Conservation (phyloP, 1,140 invertebrate genomes). For the Drosophila tani region DNA sequence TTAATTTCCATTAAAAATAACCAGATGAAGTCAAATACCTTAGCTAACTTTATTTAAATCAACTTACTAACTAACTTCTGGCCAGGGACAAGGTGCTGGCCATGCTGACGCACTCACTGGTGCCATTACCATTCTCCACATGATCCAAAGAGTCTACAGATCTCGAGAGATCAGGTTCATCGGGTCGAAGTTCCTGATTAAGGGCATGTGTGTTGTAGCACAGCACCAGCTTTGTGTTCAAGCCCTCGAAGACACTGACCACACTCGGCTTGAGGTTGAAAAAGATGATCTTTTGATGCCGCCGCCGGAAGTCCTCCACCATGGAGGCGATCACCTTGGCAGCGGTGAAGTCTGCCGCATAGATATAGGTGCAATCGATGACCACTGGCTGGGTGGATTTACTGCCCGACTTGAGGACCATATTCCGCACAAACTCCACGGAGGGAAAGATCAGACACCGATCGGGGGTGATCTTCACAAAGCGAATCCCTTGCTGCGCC, state of each 20-base stretch:
- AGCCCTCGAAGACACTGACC: conserved; percentile 91
- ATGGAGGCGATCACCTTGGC: conserved; percentile 90
- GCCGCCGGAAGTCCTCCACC: conserved; percentile 89
- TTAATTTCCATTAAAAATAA: neutral
- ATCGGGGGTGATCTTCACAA: conserved; percentile 93
- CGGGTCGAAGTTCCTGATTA: conserved; percentile 87
- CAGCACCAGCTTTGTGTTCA: conserved; percentile 89
- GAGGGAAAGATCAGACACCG: conserved; percentile 95
- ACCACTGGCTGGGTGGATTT: conserved; percentile 90
- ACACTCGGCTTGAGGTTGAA: conserved; percentile 93
- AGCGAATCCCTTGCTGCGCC: conserved; percentile 89
- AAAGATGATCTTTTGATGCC: conserved; percentile 91
- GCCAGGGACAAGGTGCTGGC: conserved; percentile 56
- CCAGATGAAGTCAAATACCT: neutral
- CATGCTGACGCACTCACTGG: conserved; percentile 64
- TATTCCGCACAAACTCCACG: conserved; percentile 92
- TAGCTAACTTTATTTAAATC: conserved; percentile 27
- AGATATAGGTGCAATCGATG: conserved; percentile 94
- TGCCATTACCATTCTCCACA: conserved; percentile 31
- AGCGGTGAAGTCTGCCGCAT: conserved; percentile 92
- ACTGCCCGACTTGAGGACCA: conserved; percentile 91
- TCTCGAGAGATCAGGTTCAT: conserved; percentile 21
- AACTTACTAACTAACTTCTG: conserved; percentile 26
- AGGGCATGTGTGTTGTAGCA: conserved; percentile 91
- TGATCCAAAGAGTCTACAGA: conserved; percentile 67